Conservation (phyloP, 2,113 vertebrate genomes). For the Alligator mississippiensis region DNA sequence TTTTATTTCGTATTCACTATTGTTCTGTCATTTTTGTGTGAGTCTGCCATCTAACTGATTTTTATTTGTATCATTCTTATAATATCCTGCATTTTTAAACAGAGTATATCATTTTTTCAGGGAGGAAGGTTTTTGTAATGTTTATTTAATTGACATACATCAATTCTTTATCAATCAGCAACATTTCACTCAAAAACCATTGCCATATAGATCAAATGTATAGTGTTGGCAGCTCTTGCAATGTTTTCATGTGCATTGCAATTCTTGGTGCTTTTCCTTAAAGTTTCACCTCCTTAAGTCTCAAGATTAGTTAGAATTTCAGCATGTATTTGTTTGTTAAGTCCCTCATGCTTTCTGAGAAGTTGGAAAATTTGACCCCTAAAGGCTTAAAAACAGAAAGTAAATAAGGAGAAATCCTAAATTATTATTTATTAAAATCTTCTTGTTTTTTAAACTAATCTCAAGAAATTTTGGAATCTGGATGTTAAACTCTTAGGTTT, state of each 20-base stretch:
- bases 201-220: accelerated
- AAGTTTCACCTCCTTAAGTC: not conserved
- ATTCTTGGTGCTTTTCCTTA: not conserved
- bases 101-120: not conserved
- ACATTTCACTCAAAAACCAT: not conserved
- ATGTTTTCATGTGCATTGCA: not conserved
- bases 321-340: not conserved
- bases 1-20: not conserved
- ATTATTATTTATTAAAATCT: not conserved
- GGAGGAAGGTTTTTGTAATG: not conserved
- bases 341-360: not conserved
- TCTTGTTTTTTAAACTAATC: not conserved
- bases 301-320: not conserved
- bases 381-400: not conserved
- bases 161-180: accelerated
- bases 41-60: not conserved
- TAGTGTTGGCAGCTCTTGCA: not conserved
- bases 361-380: not conserved
- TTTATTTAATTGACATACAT: not conserved
- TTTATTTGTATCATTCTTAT: not conserved
- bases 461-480: not conserved
- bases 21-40: not conserved
- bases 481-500: not conserved
- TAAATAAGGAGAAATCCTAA: not conserved
- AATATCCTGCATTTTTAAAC: not conserved